Evolutionary conservation across 2,888 invertebrate species (phyloP).

Genomic region (Tromatobia lineatoria): DNA sequence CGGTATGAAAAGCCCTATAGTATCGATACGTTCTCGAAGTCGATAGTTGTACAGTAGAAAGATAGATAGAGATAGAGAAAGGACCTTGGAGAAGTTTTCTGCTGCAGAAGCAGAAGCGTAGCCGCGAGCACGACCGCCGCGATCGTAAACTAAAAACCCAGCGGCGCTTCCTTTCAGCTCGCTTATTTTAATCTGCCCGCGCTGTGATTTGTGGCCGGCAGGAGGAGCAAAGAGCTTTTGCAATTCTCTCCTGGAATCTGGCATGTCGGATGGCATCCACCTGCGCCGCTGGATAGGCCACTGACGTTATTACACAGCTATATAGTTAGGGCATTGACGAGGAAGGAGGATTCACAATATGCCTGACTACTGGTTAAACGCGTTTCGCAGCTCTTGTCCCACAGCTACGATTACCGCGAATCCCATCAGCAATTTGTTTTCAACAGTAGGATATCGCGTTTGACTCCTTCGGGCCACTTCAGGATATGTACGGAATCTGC

Average conservation of each 20-base stretch:
- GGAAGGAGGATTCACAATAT: constrained; percentile 32
- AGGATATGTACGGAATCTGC: constrained; percentile 3
- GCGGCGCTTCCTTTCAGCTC: constrained; percentile 62
- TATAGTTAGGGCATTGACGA: constrained; percentile 36
- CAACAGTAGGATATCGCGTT: constrained; percentile 28
- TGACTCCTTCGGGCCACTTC: background rate
- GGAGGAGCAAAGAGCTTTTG: constrained; percentile 41
- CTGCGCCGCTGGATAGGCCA: constrained; percentile 34
- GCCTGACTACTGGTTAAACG: constrained; percentile 45
- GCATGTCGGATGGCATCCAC: constrained; percentile 54
- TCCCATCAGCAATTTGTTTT: constrained; percentile 54
- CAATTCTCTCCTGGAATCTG: constrained; percentile 52
- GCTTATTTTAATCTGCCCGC: constrained; percentile 63
- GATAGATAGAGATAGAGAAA: background rate
- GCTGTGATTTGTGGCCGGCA: constrained; percentile 40
- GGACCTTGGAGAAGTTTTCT: background rate
- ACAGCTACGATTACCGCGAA: constrained; percentile 39
- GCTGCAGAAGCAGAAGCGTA: background rate
- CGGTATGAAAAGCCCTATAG: too few species aligned
- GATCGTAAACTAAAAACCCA: constrained; percentile 64
- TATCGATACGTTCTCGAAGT: too few species aligned
- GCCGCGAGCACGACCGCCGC: background rate
- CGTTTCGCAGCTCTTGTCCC: constrained; percentile 36
- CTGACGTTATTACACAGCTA: constrained; percentile 22
- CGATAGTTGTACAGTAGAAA: background rate